These are phyloP conservation scores for Enhydra lutris DNA, from an alignment of 2,113 vertebrate genomes.

Conservation along the genomic window DNA sequence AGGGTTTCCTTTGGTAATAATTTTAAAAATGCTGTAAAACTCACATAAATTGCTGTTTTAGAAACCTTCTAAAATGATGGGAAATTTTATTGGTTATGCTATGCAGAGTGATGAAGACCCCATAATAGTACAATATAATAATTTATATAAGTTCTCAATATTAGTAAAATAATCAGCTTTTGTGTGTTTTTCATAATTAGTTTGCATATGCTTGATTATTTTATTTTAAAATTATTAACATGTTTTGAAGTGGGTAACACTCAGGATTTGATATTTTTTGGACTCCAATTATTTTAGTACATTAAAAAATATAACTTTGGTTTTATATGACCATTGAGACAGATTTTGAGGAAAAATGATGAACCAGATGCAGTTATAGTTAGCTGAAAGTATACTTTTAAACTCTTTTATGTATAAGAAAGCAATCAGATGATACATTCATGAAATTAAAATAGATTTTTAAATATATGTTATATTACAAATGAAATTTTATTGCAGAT, in stretches of 20 bases:
- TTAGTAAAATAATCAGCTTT: background rate
- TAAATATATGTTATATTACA: background rate
- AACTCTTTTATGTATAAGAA: background rate
- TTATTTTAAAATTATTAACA: background rate
- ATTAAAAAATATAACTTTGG: background rate
- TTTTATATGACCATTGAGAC: background rate
- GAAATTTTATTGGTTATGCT: background rate
- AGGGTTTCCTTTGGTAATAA: background rate
- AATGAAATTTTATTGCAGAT: background rate
- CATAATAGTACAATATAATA: background rate
- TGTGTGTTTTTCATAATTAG: background rate
- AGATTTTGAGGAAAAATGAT: background rate
- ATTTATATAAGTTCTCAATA: background rate
- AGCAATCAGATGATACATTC: accelerated
- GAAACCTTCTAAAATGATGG: background rate
- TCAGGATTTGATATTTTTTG: background rate
- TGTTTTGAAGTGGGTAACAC: background rate
- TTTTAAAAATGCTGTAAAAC: background rate
- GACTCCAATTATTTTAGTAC: background rate
- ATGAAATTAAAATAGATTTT: background rate
- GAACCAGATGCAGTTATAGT: background rate
- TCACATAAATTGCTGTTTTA: background rate
- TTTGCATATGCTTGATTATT: background rate
- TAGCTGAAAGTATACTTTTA: background rate
- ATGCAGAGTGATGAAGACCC: background rate